These are phyloP conservation scores for Catonia carolina DNA, from an alignment of 2,888 invertebrate species.

Conservation along the genomic window DNA sequence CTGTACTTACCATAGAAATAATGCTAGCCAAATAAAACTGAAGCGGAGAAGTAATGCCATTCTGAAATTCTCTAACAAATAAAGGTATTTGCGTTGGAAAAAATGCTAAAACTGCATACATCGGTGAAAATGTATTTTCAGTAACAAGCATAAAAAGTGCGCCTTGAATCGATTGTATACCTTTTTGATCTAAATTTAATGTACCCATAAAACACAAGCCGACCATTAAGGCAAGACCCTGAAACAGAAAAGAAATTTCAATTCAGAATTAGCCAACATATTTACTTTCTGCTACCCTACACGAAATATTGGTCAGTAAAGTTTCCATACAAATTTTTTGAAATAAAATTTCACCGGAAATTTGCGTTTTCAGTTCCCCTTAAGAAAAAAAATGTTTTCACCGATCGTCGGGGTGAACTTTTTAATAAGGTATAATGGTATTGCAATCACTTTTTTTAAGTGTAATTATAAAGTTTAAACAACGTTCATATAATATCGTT, in stretches of 20 bases:
- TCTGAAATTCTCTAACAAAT: constrained; percentile 71
- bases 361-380: too few species aligned
- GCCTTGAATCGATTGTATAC: constrained; percentile 83
- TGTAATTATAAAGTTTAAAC: background rate
- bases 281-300: background rate
- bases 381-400: too few species aligned
- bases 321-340: too few species aligned
- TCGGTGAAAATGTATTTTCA: constrained; percentile 84
- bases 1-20: constrained; percentile 62
- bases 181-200: constrained; percentile 63
- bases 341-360: too few species aligned
- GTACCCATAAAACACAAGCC: constrained; percentile 81
- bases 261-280: background rate
- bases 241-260: constrained; percentile 28
- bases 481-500: background rate
- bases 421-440: background rate
- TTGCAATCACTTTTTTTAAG: background rate
- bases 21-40: constrained; percentile 76
- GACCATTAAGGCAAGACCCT: constrained; percentile 63
- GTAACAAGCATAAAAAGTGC: constrained; percentile 80
- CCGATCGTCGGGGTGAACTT: too few species aligned
- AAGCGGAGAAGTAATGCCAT: constrained; percentile 72
- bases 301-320: too few species aligned
- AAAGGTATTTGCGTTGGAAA: constrained; percentile 76
- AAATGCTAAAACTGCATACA: constrained; percentile 81